Conservation (phyloP, 2,888 invertebrate genomes). For the Leptinotarsa rubiginosa region DNA sequence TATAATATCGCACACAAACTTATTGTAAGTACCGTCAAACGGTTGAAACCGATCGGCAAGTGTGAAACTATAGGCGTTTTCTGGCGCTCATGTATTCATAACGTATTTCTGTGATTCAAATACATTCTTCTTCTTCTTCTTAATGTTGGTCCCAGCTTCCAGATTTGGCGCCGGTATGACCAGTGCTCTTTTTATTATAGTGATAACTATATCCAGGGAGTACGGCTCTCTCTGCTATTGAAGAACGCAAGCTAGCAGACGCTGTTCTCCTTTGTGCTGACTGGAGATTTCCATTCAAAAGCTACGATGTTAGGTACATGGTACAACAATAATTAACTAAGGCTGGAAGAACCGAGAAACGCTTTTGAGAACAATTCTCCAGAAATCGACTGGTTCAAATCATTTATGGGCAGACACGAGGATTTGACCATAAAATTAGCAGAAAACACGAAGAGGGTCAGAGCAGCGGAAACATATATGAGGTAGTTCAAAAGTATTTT, state of each 20-base stretch:
- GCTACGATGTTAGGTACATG: constrained; percentile 31
- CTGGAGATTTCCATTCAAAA: constrained; percentile 23
- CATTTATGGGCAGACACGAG: constrained; percentile 36
- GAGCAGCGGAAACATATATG: constrained; percentile 33
- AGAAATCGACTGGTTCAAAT: constrained; percentile 40
- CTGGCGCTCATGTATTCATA: no score
- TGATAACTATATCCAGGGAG: no score
- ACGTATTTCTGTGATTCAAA: no score
- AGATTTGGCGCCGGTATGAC: no score
- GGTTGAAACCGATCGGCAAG: no score
- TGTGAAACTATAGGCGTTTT: no score
- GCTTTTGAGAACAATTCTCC: constrained; percentile 33
- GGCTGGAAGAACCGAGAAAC: constrained; percentile 32
- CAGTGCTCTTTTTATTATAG: no score
- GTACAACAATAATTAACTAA: constrained; percentile 29
- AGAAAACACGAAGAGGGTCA: constrained; percentile 32
- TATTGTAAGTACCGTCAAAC: no score
- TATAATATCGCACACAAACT: no score
- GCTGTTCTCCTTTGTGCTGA: constrained; percentile 29
- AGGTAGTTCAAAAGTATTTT: constrained; percentile 42
- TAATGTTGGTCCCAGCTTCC: no score
- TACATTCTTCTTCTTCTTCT: no score
- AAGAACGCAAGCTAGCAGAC: constrained; percentile 29
- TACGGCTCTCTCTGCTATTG: constrained; percentile 30
- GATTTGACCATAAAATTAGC: constrained; percentile 25